Percentiles rank a stretch among this genome's conserved stretches.
These are phyloP conservation scores for Tyrophagus putrescentiae DNA, from an alignment of 1,140 invertebrate species.

Conservation along the genomic window DNA sequence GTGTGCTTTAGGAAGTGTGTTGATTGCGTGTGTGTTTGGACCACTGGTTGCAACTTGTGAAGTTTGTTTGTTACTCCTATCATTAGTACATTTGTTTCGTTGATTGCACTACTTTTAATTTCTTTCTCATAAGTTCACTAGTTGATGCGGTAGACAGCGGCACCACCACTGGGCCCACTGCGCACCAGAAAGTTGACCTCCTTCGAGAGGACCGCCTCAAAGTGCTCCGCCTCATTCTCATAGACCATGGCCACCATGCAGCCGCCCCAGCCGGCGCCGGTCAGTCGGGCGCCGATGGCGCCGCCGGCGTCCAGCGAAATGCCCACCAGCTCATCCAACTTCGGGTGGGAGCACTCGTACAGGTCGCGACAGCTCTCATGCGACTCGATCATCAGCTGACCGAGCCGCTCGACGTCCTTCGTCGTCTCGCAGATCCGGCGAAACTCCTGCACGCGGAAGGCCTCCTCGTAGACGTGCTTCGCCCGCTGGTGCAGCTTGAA, in stretches of 20 bases:
- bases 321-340: conserved; percentile 66
- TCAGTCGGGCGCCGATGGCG: conserved; percentile 67
- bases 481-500: conserved; percentile 73
- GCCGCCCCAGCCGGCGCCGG: conserved; percentile 62
- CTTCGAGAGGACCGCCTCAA: conserved; percentile 13
- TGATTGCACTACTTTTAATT: too few relatives aligned
- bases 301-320: conserved; percentile 49
- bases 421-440: conserved; percentile 44
- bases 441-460: conserved; percentile 57
- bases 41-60: too few relatives aligned
- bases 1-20: too few relatives aligned
- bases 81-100: too few relatives aligned
- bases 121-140: too few relatives aligned
- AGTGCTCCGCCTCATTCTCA: conserved; percentile 4
- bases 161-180: conserved; percentile 15
- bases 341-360: conserved; percentile 86
- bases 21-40: too few relatives aligned
- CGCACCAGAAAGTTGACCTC: conserved; percentile 14
- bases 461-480: conserved; percentile 66
- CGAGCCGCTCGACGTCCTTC: conserved; percentile 45
- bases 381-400: conserved; percentile 70
- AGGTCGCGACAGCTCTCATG: conserved; percentile 65
- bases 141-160: conserved; percentile 14
- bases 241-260: conserved; percentile 20
- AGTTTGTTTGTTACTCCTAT: too few relatives aligned